A percentile compares a stretch with the other conserved stretches of the same genome.
Conservation (phyloP, 2,797 vertebrate genomes). For the Rousettus madagascariensis region DNA sequence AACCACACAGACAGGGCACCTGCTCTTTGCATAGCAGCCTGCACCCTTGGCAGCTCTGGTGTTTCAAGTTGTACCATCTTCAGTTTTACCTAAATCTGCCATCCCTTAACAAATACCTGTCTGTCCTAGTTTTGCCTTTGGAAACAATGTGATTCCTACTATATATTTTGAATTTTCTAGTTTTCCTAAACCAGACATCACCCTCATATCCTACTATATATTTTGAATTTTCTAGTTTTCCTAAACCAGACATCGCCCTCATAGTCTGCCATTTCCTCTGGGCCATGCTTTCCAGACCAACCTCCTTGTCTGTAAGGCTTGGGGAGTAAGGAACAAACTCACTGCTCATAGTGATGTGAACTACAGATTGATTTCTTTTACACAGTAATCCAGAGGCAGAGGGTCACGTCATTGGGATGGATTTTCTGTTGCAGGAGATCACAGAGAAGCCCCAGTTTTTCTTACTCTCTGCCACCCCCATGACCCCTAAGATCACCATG, state of each 20-base stretch:
- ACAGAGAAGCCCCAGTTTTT: not conserved
- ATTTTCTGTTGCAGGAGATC: not conserved
- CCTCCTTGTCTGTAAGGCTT: not conserved
- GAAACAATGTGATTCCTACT: not conserved
- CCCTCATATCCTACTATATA: too few species aligned
- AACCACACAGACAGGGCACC: fast-evolving
- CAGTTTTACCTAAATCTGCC: not conserved
- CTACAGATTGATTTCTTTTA: not conserved
- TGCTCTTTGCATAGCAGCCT: not conserved
- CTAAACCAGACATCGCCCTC: not conserved
- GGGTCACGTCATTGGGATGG: not conserved
- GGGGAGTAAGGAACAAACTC: not conserved
- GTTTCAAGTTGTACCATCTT: fast-evolving
- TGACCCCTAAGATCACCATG: not conserved
- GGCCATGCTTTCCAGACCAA: not conserved
- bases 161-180: not conserved
- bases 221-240: not conserved
- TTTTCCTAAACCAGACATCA: not conserved
- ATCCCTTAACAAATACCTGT: not conserved
- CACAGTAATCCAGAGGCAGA: not conserved
- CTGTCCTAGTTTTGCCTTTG: not conserved
- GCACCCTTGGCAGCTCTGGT: not conserved
- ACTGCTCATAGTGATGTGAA: too few species aligned
- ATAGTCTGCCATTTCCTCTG: not conserved
- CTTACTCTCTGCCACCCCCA: not conserved